A percentile compares a stretch with the other conserved stretches of the same genome.
Evolutionary conservation across 2,797 vertebrate genomes (phyloP).

Genomic region (Limnodromus scolopaceus): DNA sequence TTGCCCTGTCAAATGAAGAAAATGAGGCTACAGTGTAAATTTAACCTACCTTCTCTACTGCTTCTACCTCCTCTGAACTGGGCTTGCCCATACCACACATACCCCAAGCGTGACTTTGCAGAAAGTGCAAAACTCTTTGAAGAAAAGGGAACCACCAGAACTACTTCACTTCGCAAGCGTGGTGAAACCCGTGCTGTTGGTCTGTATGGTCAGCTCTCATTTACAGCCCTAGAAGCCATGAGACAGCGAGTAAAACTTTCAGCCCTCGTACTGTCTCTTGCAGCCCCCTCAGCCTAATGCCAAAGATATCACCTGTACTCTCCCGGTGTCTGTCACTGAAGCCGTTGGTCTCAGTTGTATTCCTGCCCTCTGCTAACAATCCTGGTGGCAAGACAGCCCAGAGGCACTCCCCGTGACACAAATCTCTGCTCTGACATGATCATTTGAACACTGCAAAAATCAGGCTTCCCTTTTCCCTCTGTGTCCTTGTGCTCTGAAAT

Average conservation of each 20-base stretch:
- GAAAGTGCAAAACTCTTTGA: neutral
- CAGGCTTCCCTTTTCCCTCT: slow-evolving; percentile 31
- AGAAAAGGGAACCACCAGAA: neutral
- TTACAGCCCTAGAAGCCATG: neutral
- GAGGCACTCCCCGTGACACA: slow-evolving; percentile 3
- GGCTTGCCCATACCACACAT: neutral
- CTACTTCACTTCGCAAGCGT: neutral
- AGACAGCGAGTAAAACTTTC: neutral
- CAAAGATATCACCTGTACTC: neutral
- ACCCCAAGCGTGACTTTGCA: neutral
- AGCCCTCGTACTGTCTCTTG: neutral
- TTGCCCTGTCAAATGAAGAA: neutral
- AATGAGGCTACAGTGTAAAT: neutral
- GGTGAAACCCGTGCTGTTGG: neutral
- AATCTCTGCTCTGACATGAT: neutral
- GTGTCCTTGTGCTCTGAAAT: slow-evolving; percentile 60
- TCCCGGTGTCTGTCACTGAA: neutral
- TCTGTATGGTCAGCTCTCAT: neutral
- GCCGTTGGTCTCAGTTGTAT: neutral
- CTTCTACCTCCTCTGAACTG: neutral
- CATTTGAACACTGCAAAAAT: slow-evolving; percentile 26
- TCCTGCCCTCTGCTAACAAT: neutral
- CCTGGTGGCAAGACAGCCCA: neutral
- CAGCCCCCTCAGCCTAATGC: neutral
- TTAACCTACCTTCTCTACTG: neutral